Evolutionary conservation across 2,888 invertebrate species (phyloP).

Genomic region (Drosophila cracens): DNA sequence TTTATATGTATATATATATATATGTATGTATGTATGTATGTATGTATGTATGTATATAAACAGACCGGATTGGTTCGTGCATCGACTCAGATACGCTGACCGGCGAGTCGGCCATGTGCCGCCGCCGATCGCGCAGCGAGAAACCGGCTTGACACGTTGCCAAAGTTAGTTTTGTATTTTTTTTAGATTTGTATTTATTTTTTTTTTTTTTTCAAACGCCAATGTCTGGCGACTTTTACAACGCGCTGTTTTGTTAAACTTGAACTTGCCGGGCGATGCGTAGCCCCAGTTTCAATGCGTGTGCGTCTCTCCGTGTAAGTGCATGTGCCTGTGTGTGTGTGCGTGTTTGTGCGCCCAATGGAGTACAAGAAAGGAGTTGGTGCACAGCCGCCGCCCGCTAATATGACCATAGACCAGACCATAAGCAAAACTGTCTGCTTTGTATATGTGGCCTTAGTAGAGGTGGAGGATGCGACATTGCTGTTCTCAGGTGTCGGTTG

Average conservation of each 20-base stretch:
- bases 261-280: slow-evolving; percentile 73
- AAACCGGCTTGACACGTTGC: slow-evolving; percentile 77
- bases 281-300: slow-evolving; percentile 37
- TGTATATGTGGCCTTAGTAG: not conserved
- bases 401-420: slow-evolving; percentile 16
- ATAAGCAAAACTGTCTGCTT: slow-evolving; percentile 21
- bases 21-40: not conserved
- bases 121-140: slow-evolving; percentile 19
- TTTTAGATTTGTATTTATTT: slow-evolving; percentile 1
- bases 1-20: not conserved
- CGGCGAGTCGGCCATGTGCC: slow-evolving; percentile 57
- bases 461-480: slow-evolving; percentile 2
- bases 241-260: slow-evolving; percentile 63
- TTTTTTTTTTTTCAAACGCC: slow-evolving; percentile 55
- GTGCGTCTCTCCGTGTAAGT: slow-evolving; percentile 4
- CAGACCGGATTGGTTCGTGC: slow-evolving; percentile 52
- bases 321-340: slow-evolving; percentile 7
- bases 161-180: slow-evolving; percentile 59
- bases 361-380: slow-evolving; percentile 16
- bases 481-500: slow-evolving; percentile 53
- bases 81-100: slow-evolving; percentile 45
- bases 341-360: slow-evolving; percentile 5
- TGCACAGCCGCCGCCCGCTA: slow-evolving; percentile 1
- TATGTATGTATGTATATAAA: not conserved
- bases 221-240: slow-evolving; percentile 53